Base-by-base conservation (phyloP, 2,113 vertebrate species). In the Dendropsophus ebraccatus region DNA sequence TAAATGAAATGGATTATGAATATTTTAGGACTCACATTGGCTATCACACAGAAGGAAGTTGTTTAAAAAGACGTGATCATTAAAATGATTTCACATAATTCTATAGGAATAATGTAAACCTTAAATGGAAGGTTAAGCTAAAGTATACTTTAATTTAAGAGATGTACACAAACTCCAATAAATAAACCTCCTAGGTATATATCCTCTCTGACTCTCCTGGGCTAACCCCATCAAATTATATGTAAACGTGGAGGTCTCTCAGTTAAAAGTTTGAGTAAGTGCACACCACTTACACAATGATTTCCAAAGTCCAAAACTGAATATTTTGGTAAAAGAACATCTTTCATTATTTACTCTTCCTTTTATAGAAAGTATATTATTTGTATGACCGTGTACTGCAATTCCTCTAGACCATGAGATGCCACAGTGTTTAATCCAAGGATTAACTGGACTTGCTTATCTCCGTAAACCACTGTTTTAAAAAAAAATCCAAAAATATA, bases 161-260 rank as follows among this genome's bases (percentile, higher is more conserved):
- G 54, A 74, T 62, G 32, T 81, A 87, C 25, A 60, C 67, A 87
- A 81, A 81, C 77, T 74, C 85, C 85, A 87, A 81, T 74, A 80
- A 80, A 80, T 86, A 19, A 86, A 72, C 37, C 65, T 78, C 84
- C 65, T 58, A 62, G 47, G 32, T 30, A 52, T 30, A 37, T 19
- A 79, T 70, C 50, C 10, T 56, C 28, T 52, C 49, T 23, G 32
- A 56, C 62, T 17, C 0, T 60, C 35, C 56, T 54, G 67, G 14
- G 30, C n/a, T 65, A 77, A 69, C 23, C 17, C 83, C 25, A 32
- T 67, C 17, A 25, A 41, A 70, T 12, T 4, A 37, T 37, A 37
- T 41, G 10, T 37, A 21, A 41, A 35, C 45, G 0, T 41, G 62
- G 76, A 70, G 76, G 84, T 69, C 62, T 56, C n/a, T 65, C 32